Evolutionary conservation across 1,140 invertebrate genomes (phyloP).

Genomic region (Carposina sasakii): DNA sequence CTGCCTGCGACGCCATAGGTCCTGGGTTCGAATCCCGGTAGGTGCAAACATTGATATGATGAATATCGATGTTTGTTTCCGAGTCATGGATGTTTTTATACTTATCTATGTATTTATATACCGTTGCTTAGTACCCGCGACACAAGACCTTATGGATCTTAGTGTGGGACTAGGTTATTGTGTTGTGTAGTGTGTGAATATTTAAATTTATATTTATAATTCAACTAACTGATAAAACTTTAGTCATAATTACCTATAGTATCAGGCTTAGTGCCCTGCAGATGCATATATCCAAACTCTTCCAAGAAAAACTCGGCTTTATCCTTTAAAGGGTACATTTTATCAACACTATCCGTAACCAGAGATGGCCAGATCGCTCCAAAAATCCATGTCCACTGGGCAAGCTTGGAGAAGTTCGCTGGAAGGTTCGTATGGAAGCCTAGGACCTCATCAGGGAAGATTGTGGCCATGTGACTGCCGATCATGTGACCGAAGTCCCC

Average conservation of each 20-base stretch:
- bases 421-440: constrained; percentile 59
- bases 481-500: constrained; percentile 86
- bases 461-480: constrained; percentile 74
- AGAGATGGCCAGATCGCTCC: constrained; percentile 50
- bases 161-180: too few relatives aligned
- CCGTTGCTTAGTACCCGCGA: too few relatives aligned
- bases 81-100: too few relatives aligned
- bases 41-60: too few relatives aligned
- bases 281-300: constrained; percentile 86
- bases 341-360: constrained; percentile 62
- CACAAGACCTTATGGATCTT: too few relatives aligned
- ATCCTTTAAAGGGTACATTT: constrained; percentile 76
- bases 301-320: constrained; percentile 72
- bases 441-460: constrained; percentile 81
- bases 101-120: too few relatives aligned
- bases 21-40: too few relatives aligned
- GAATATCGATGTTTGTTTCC: too few relatives aligned
- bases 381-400: constrained; percentile 35
- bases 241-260: constrained; percentile 87
- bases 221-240: too few relatives aligned
- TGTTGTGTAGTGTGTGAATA: too few relatives aligned
- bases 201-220: too few relatives aligned
- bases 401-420: constrained; percentile 31
- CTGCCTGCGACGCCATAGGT: too few relatives aligned
- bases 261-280: constrained; percentile 93